A percentile compares a stretch with the other conserved stretches of the same genome.
Evolutionary conservation across 2,888 invertebrate species (phyloP).

Genomic region (Fragum whitleyi): DNA sequence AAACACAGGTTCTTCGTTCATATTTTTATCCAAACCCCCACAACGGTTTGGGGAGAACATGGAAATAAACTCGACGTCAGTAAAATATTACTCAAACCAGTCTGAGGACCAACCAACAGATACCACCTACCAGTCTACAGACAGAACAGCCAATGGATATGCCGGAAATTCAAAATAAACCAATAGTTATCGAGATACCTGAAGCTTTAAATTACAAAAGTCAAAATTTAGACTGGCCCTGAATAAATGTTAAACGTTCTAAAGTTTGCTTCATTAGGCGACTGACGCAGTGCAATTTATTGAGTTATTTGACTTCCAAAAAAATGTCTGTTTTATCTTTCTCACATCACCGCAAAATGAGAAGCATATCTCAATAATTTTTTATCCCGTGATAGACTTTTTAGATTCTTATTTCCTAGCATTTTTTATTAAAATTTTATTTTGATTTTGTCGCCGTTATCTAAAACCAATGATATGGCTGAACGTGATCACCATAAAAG

Average conservation of each 20-base stretch:
- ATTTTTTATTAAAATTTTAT: too few relatives aligned
- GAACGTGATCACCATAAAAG: too few relatives aligned
- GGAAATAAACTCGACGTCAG: conserved; percentile 76
- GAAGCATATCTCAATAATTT: too few relatives aligned
- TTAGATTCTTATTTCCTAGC: too few relatives aligned
- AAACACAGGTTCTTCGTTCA: conserved; percentile 71
- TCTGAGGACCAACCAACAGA: background rate
- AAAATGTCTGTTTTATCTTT: too few relatives aligned
- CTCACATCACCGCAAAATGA: too few relatives aligned
- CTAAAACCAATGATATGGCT: too few relatives aligned
- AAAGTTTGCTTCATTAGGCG: background rate
- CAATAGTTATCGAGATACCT: background rate
- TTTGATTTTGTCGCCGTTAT: too few relatives aligned
- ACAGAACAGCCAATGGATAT: background rate
- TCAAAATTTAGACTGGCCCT: background rate
- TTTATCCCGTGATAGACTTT: too few relatives aligned
- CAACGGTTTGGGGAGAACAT: conserved; percentile 67
- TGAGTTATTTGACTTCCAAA: too few relatives aligned
- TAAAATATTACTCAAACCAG: conserved; percentile 81
- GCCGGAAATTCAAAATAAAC: background rate
- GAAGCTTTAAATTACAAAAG: background rate
- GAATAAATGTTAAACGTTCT: background rate
- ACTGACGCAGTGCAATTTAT: background rate
- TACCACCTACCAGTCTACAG: background rate
- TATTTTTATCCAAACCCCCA: conserved; percentile 67